Conservation (phyloP, 2,113 vertebrate species). For the Rhabdomys dilectus region DNA sequence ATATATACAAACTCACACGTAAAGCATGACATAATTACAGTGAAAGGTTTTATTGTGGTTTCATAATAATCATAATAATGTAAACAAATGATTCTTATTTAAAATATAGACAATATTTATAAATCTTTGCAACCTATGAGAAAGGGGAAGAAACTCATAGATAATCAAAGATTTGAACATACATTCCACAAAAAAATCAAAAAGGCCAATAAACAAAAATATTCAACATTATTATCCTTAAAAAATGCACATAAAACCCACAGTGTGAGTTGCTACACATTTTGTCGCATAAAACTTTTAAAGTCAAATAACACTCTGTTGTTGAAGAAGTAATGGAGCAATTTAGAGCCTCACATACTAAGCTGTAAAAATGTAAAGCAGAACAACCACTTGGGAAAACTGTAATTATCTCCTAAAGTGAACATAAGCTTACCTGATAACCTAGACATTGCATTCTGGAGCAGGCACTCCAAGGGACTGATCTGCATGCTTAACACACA, state of each 20-base stretch:
- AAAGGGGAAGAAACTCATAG: background rate
- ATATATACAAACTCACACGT: background rate
- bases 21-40: background rate
- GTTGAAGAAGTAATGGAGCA: background rate
- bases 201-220: background rate
- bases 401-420: background rate
- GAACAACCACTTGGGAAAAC: background rate
- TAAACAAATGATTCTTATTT: background rate
- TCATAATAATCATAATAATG: background rate
- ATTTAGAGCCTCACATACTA: background rate
- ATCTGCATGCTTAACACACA: background rate
- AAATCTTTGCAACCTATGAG: background rate
- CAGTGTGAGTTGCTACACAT: background rate
- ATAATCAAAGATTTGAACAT: background rate
- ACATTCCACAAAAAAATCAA: background rate
- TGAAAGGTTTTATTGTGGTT: background rate
- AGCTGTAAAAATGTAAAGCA: slow-evolving; percentile 37
- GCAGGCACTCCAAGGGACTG: background rate
- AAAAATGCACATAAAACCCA: background rate
- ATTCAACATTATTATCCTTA: background rate
- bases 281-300: background rate
- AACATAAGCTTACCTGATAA: background rate
- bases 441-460: background rate
- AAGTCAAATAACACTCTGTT: background rate
- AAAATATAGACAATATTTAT: background rate